Evolutionary conservation across 2,113 vertebrate species (phyloP).

Genomic region (Lanius collurio): DNA sequence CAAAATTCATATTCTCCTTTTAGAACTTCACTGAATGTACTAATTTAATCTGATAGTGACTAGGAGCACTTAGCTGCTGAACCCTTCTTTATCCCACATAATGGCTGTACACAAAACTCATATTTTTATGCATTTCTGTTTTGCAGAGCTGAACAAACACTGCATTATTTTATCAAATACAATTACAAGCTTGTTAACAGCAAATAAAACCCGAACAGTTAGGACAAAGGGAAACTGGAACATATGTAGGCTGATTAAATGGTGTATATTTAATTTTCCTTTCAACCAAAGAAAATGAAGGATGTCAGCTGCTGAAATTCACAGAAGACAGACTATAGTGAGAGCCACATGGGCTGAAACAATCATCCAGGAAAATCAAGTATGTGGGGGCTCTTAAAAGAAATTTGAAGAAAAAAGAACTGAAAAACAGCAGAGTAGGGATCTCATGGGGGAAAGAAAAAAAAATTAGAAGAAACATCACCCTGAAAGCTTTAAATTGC

Average conservation of each 20-base stretch:
- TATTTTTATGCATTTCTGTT: not conserved
- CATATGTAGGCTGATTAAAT: conserved; percentile 7
- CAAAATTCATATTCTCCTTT: not conserved
- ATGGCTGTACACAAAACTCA: not conserved
- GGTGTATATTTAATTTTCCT: conserved; percentile 34
- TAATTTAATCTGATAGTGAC: not conserved
- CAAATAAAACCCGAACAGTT: conserved; percentile 25
- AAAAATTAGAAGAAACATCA: not conserved
- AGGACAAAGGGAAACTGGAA: not conserved
- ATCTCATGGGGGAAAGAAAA: not conserved
- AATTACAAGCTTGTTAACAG: not conserved
- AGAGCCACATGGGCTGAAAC: not conserved
- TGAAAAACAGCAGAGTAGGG: not conserved
- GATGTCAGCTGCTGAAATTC: conserved; percentile 40
- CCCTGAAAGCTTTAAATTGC: not conserved
- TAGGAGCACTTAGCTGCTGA: not conserved
- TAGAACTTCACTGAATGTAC: not conserved
- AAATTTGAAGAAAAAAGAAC: not conserved
- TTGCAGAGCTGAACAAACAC: conserved; percentile 10
- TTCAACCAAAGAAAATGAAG: conserved; percentile 8
- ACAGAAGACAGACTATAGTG: not conserved
- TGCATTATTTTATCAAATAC: conserved; percentile 36
- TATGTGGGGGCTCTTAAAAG: not conserved
- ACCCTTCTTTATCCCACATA: not conserved
- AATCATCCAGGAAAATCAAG: not conserved